Evolutionary conservation across 64 coral and sea anemone species (phyloP).

Genomic region (Dendrophyllia cribrosa): DNA sequence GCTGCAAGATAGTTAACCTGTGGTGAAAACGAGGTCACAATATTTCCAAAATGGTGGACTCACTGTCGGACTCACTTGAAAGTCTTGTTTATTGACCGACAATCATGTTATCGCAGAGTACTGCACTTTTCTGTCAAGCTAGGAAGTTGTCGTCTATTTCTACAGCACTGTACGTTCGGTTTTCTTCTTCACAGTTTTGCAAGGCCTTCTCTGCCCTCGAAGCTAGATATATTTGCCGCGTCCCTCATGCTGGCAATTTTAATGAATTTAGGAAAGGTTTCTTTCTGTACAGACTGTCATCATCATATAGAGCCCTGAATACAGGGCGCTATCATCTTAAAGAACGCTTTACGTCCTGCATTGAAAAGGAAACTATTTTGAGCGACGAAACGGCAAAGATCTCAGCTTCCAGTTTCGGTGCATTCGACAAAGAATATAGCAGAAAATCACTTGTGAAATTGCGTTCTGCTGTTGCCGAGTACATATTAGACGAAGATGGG

Average conservation of each 20-base stretch:
- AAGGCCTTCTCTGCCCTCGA: not conserved
- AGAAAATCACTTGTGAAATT: not conserved
- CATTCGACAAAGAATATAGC: not conserved
- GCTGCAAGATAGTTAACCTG: no score
- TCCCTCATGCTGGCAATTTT: not conserved
- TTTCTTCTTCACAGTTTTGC: not conserved
- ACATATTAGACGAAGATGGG: slow-evolving; percentile 63
- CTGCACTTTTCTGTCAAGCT: not conserved
- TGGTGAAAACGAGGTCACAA: not conserved
- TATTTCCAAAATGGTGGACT: not conserved
- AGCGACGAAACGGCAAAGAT: not conserved
- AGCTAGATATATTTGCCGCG: not conserved
- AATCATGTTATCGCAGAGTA: not conserved
- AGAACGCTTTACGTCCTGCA: not conserved
- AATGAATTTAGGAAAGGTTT: not conserved
- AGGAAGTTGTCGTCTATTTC: not conserved
- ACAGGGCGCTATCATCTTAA: not conserved
- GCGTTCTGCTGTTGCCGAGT: not conserved
- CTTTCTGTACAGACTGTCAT: not conserved
- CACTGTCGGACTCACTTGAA: not conserved
- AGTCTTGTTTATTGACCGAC: not conserved
- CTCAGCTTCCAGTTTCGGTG: not conserved
- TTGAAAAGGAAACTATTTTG: not conserved
- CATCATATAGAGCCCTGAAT: not conserved
- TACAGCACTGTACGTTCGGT: not conserved